A percentile compares a stretch with the other conserved stretches of the same genome.
phyloP scores from a whole-genome alignment of 1,140 invertebrate genomes.

The Zaprionus tsacasi region DNA sequence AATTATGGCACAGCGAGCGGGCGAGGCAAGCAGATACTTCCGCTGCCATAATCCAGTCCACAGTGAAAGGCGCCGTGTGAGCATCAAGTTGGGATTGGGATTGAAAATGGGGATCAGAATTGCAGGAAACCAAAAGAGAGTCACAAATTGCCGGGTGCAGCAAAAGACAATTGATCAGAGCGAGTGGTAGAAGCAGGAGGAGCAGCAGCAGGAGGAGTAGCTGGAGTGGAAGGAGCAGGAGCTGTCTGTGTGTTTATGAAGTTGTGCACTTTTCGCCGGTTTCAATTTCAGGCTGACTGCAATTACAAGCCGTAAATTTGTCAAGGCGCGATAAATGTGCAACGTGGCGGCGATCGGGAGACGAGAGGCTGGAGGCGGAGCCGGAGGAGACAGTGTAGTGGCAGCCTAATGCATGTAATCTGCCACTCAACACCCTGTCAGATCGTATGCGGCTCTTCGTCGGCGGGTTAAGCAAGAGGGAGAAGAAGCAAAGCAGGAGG shows the following conservation, averaged over 20 bases:
- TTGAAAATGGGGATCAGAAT: constrained; percentile 36
- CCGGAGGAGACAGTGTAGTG: constrained; percentile 29
- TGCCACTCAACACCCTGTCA: constrained; percentile 81
- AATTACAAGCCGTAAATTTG: constrained; percentile 83
- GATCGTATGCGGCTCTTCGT: constrained; percentile 34
- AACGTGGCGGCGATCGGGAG: not conserved
- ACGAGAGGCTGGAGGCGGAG: not conserved
- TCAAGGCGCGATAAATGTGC: constrained; percentile 81
- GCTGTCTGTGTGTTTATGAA: constrained; percentile 68
- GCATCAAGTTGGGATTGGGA: constrained; percentile 52
- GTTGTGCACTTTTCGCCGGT: constrained; percentile 74
- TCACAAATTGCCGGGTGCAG: constrained; percentile 76
- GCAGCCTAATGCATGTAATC: constrained; percentile 82
- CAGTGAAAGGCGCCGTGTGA: constrained; percentile 68
- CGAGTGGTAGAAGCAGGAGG: constrained; percentile 1
- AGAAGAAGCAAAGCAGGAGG: too few species aligned
- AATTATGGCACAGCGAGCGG: constrained; percentile 56
- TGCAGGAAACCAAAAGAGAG: constrained; percentile 69
- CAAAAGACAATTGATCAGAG: constrained; percentile 49
- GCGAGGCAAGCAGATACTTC: constrained; percentile 41
- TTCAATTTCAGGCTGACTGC: constrained; percentile 76
- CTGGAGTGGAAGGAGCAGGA: constrained; percentile 17
- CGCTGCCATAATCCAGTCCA: constrained; percentile 59
- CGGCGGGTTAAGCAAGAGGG: constrained; percentile 59
- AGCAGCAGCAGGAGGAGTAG: constrained; percentile 23